A percentile compares a stretch with the other conserved stretches of the same genome.
Evolutionary conservation across 2,113 vertebrate genomes (phyloP).

Genomic region (Thamnaconus septentrionalis): DNA sequence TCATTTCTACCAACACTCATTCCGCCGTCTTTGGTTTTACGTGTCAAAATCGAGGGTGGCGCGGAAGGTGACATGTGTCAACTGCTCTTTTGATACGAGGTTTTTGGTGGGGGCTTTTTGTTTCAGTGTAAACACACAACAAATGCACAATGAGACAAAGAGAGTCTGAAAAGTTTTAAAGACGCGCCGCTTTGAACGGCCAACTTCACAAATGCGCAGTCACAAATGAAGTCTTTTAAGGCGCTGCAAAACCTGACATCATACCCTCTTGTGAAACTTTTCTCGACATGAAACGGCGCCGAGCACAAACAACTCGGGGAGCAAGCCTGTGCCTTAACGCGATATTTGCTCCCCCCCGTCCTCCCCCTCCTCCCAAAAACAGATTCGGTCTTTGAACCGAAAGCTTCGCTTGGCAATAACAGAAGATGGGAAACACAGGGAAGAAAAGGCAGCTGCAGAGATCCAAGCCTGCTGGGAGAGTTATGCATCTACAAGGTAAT

Average conservation of each 20-base stretch:
- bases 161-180: slow-evolving; percentile 29
- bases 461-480: slow-evolving; percentile 33
- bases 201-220: slow-evolving; percentile 38
- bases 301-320: slow-evolving; percentile 44
- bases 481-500: slow-evolving; percentile 3
- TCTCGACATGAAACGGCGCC: slow-evolving; percentile 44
- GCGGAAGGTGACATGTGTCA: slow-evolving; percentile 5
- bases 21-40: neutral
- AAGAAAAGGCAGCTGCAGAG: slow-evolving; percentile 34
- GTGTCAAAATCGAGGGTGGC: slow-evolving; percentile 5
- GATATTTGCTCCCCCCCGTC: slow-evolving; percentile 54
- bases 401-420: neutral
- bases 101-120: slow-evolving; percentile 7
- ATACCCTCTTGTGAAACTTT: slow-evolving; percentile 49
- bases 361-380: slow-evolving; percentile 35
- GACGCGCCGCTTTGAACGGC: slow-evolving; percentile 29
- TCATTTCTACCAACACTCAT: neutral
- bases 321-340: slow-evolving; percentile 42
- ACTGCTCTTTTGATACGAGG: slow-evolving; percentile 8
- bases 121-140: slow-evolving; percentile 22
- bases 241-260: slow-evolving; percentile 40
- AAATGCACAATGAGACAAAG: slow-evolving; percentile 17
- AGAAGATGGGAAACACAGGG: neutral
- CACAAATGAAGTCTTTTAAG: slow-evolving; percentile 35
- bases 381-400: slow-evolving; percentile 56